These are phyloP conservation scores for Stenolophus ochropezus DNA, from an alignment of 2,888 invertebrate genomes.

Conservation along the genomic window DNA sequence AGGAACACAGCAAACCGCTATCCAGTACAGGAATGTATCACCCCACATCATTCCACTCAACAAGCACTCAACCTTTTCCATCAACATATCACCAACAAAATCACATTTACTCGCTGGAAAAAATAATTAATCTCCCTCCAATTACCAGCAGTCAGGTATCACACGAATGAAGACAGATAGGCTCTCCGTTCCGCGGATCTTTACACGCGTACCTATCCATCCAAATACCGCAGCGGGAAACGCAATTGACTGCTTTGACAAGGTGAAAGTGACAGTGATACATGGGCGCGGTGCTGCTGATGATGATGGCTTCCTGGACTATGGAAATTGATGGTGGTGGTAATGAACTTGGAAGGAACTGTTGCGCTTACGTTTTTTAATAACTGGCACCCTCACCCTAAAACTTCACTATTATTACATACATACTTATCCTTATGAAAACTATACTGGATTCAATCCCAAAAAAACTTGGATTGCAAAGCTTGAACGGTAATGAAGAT, in stretches of 20 bases:
- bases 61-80: conserved; percentile 21
- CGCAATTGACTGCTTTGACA: conserved; percentile 16
- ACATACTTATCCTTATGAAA: too few species aligned
- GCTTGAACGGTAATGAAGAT: too few species aligned
- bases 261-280: background rate
- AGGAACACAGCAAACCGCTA: background rate
- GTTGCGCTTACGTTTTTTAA: too few species aligned
- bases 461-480: too few species aligned
- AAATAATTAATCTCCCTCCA: conserved; percentile 43
- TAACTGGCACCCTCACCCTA: too few species aligned
- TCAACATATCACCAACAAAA: conserved; percentile 39
- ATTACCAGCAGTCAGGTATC: conserved; percentile 32
- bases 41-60: background rate
- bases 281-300: background rate
- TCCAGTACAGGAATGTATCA: background rate
- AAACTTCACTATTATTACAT: too few species aligned
- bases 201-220: conserved; percentile 1
- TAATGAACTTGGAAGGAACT: too few species aligned
- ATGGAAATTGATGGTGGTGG: too few species aligned
- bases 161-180: conserved; percentile 38
- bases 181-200: conserved; percentile 2
- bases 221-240: conserved; percentile 1
- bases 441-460: too few species aligned
- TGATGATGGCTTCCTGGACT: background rate
- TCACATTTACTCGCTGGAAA: conserved; percentile 34